Conservation (phyloP, 1,140 invertebrate genomes). For the Apis cerana region DNA sequence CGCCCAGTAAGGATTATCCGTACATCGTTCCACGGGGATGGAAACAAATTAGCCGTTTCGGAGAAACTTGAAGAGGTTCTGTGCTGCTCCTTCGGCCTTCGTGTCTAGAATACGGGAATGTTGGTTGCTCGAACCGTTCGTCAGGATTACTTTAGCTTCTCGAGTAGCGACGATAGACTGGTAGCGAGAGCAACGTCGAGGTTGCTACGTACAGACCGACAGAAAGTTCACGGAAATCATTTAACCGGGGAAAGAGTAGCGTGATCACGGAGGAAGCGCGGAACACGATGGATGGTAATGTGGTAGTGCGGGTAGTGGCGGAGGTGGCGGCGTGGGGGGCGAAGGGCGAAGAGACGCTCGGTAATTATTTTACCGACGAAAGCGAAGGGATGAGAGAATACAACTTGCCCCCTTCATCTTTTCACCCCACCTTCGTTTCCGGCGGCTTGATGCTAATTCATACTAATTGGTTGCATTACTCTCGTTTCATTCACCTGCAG, state of each 20-base stretch:
- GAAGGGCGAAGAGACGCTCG: constrained; percentile 27
- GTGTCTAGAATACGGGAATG: constrained; percentile 26
- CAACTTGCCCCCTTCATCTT: constrained; percentile 12
- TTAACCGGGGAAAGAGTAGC: constrained; percentile 37
- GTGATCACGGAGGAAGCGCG: not conserved
- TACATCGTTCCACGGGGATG: constrained; percentile 24
- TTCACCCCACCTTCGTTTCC: not conserved
- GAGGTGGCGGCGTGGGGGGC: not conserved
- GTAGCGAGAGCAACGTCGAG: not conserved
- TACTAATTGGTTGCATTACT: constrained; percentile 67
- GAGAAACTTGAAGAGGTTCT: constrained; percentile 18
- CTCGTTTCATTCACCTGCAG: constrained; percentile 53
- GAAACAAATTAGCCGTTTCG: constrained; percentile 42
- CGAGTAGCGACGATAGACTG: not conserved
- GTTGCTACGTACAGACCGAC: not conserved
- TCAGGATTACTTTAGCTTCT: constrained; percentile 57
- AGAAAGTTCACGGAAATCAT: constrained; percentile 47
- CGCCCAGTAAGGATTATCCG: constrained; percentile 27
- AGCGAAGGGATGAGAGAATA: constrained; percentile 22
- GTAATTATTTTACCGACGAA: constrained; percentile 50
- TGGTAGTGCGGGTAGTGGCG: not conserved
- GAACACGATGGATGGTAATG: not conserved
- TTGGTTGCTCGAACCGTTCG: constrained; percentile 46
- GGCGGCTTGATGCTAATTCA: constrained; percentile 58
- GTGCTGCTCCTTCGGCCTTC: constrained; percentile 11